Conservation (phyloP, 2,113 vertebrate species). For the human region GRCh38 chr1:3199501-3200000, state of each 20-base stretch:
- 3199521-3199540: too few species aligned
- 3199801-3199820: fast-evolving
- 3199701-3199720: fast-evolving
- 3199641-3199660: fast-evolving
- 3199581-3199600: not conserved
- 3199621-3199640: fast-evolving
- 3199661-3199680: fast-evolving
- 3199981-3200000: not conserved
- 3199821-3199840: not conserved
- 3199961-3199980: fast-evolving
- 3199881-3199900: fast-evolving
- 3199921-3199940: too few species aligned
- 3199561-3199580: not conserved
- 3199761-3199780: fast-evolving
- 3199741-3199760: too few species aligned
- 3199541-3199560: not conserved
- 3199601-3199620: not conserved
- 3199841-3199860: fast-evolving
- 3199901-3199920: not conserved
- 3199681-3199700: fast-evolving
- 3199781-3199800: not conserved
- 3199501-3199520: fast-evolving
- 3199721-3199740: not conserved
- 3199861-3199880: not conserved
- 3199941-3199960: fast-evolving